These are phyloP conservation scores for Acrossocheilus fasciatus DNA, from an alignment of 2,797 vertebrate species.

Conservation along the genomic window DNA sequence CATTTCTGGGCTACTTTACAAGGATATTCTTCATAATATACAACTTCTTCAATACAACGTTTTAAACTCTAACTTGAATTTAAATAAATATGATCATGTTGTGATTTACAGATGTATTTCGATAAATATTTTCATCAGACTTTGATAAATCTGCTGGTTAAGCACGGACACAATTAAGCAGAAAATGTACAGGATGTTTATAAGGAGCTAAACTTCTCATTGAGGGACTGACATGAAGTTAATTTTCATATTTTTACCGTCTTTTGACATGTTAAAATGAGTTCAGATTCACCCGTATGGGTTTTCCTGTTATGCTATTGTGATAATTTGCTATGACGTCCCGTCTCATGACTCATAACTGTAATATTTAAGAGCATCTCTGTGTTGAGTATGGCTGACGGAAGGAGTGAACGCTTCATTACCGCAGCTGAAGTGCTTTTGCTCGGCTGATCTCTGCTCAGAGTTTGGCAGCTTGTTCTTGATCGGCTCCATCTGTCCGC, in stretches of 20 bases:
- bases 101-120: not conserved
- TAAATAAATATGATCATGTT: not conserved
- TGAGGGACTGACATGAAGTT: not conserved
- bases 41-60: not conserved
- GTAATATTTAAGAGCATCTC: not conserved
- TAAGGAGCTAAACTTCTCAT: too few relatives aligned
- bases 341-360: not conserved
- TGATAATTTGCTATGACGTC: not conserved
- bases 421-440: conserved; percentile 6
- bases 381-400: not conserved
- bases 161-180: not conserved
- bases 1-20: not conserved
- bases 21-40: not conserved
- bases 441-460: conserved; percentile 9
- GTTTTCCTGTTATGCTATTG: not conserved
- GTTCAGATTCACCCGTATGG: not conserved
- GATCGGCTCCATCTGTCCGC: conserved; percentile 21
- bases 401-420: not conserved
- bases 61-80: not conserved
- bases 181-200: not conserved
- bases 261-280: not conserved
- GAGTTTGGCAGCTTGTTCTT: conserved; percentile 2
- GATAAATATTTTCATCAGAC: not conserved
- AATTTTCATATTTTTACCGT: not conserved
- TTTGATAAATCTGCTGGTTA: not conserved